Evolutionary conservation across 2,888 invertebrate genomes (phyloP).

Genomic region (Cosmorhoe ocellata): DNA sequence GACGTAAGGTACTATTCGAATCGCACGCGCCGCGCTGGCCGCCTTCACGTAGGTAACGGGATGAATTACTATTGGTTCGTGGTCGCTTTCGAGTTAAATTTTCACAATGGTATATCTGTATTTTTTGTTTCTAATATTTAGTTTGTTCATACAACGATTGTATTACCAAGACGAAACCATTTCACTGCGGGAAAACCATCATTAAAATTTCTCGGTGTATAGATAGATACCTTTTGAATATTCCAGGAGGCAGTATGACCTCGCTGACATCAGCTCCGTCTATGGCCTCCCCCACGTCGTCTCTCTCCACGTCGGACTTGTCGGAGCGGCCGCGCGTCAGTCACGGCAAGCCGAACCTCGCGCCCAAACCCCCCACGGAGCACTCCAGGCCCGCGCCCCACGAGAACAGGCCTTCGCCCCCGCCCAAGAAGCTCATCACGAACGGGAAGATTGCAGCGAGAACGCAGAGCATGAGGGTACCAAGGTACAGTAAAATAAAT

Average conservation of each 20-base stretch:
- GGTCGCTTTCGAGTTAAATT: too few species aligned
- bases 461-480: conserved; percentile 93
- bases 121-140: too few species aligned
- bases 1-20: too few species aligned
- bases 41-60: too few species aligned
- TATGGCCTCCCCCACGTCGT: conserved; percentile 59
- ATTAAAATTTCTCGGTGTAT: too few species aligned
- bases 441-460: conserved; percentile 85
- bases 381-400: conserved; percentile 55
- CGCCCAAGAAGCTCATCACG: conserved; percentile 84
- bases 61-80: too few species aligned
- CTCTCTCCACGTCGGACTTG: conserved; percentile 71
- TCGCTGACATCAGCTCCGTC: conserved; percentile 63
- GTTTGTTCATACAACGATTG: too few species aligned
- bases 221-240: not conserved
- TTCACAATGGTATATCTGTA: too few species aligned
- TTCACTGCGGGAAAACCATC: too few species aligned
- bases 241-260: conserved; percentile 74
- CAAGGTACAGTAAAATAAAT: conserved; percentile 79
- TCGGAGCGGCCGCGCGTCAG: conserved; percentile 78
- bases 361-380: conserved; percentile 89
- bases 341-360: conserved; percentile 91
- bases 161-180: too few species aligned
- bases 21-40: too few species aligned
- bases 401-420: conserved; percentile 84